These are phyloP conservation scores for Rhyacophila evoluta DNA, from an alignment of 2,888 invertebrate genomes.

Conservation along the genomic window DNA sequence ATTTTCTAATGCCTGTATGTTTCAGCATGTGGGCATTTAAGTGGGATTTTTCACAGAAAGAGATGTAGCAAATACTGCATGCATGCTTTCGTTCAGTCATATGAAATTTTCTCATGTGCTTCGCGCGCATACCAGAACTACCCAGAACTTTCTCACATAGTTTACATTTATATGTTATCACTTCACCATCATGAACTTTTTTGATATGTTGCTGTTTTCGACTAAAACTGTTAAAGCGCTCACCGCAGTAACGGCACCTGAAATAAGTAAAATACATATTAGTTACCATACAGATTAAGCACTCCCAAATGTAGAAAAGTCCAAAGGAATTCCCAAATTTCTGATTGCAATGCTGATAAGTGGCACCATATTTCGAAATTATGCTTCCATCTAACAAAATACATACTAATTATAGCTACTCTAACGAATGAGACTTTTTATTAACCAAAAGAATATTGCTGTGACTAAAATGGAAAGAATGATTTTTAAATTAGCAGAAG, in stretches of 20 bases:
- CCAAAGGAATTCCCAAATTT: too few relatives aligned
- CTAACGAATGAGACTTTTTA: too few relatives aligned
- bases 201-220: conserved; percentile 34
- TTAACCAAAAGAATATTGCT: too few relatives aligned
- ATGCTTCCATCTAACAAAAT: too few relatives aligned
- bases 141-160: conserved; percentile 34
- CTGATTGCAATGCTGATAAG: too few relatives aligned
- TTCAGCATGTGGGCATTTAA: too few relatives aligned
- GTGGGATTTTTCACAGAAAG: conserved; percentile 28
- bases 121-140: conserved; percentile 3
- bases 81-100: conserved; percentile 31
- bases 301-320: too few relatives aligned
- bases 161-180: conserved; percentile 31
- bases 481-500: too few relatives aligned
- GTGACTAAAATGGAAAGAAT: too few relatives aligned
- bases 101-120: conserved; percentile 40
- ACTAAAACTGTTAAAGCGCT: conserved; percentile 35
- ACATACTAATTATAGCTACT: too few relatives aligned
- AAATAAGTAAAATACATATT: background rate
- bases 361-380: too few relatives aligned
- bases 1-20: too few relatives aligned
- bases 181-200: conserved; percentile 32
- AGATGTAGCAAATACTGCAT: conserved; percentile 21
- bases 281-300: background rate
- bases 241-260: conserved; percentile 37